phyloP scores from a whole-genome alignment of 2,797 vertebrate species.

The Mus spretus region DNA sequence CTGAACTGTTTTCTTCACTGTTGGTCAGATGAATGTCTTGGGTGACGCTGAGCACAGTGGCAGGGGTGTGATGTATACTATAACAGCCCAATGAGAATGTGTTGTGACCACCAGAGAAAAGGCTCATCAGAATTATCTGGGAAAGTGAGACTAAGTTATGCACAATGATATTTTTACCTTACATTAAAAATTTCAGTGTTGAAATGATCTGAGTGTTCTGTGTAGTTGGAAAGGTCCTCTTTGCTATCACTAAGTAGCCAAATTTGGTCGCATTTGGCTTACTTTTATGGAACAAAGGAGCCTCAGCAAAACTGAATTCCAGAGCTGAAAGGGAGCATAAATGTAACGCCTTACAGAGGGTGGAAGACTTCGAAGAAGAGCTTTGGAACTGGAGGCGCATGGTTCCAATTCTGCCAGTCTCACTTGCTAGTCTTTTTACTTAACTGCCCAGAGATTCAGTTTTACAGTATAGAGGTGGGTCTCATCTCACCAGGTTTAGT shows the following conservation, averaged over 20 bases:
- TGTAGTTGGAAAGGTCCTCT: conserved; percentile 37
- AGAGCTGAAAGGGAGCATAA: neutral
- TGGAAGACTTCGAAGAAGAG: too few species aligned
- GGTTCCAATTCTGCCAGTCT: neutral
- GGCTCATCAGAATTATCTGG: neutral
- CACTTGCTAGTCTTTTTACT: neutral
- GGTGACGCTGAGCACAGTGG: neutral
- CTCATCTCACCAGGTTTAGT: neutral
- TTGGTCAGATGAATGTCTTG: neutral
- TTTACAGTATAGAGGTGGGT: neutral
- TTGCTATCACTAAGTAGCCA: neutral
- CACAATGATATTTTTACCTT: conserved; percentile 27
- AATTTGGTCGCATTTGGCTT: neutral
- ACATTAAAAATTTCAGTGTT: neutral
- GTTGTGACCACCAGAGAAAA: neutral
- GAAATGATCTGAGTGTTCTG: conserved; percentile 33
- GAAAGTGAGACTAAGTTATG: neutral
- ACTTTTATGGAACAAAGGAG: neutral
- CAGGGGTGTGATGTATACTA: neutral
- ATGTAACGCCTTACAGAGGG: neutral
- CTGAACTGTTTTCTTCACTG: neutral
- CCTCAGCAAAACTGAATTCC: neutral
- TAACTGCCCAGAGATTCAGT: neutral
- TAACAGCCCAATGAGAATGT: neutral
- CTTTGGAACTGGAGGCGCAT: neutral